These are phyloP conservation scores for Botrylloides violaceus DNA, from an alignment of 23 tunicate genomes.

Conservation along the genomic window DNA sequence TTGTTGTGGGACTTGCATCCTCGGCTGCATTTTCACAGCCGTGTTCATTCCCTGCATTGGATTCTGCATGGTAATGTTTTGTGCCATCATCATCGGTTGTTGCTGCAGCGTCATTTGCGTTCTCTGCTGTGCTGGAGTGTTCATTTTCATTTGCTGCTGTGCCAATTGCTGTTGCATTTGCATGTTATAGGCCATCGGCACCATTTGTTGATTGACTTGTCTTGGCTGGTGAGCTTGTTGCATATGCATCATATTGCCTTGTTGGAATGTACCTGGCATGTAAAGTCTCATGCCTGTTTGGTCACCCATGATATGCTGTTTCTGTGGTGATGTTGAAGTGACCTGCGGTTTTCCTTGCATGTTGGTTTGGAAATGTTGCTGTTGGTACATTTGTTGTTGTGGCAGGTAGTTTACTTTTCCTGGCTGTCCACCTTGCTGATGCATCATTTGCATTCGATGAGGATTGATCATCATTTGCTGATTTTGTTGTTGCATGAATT, in stretches of 20 bases:
- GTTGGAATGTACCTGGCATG: conserved; percentile 5
- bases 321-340: conserved; percentile 7
- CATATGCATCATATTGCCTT: conserved; percentile 16
- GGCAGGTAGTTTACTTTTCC: background rate
- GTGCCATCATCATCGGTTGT: background rate
- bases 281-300: conserved; percentile 13
- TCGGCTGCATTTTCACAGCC: background rate
- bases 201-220: conserved; percentile 9
- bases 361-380: conserved; percentile 3
- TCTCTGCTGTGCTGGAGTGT: conserved; percentile 11
- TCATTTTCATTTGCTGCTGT: conserved; percentile 8
- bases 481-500: conserved; percentile 29
- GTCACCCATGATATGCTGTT: conserved; percentile 3
- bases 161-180: conserved; percentile 11
- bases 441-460: conserved; percentile 47
- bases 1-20: conserved; percentile 8
- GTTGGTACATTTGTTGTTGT: conserved; percentile 18
- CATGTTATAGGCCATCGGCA: conserved; percentile 8
- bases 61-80: background rate
- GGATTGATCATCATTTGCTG: conserved; percentile 25
- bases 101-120: conserved; percentile 7
- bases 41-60: background rate
- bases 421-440: background rate
- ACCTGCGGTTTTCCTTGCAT: conserved; percentile 8
- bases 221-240: background rate